Evolutionary conservation across 2,113 vertebrate species (phyloP), one percentile per base, ranked within the genome.

Genomic region (Python bivittatus): DNA sequence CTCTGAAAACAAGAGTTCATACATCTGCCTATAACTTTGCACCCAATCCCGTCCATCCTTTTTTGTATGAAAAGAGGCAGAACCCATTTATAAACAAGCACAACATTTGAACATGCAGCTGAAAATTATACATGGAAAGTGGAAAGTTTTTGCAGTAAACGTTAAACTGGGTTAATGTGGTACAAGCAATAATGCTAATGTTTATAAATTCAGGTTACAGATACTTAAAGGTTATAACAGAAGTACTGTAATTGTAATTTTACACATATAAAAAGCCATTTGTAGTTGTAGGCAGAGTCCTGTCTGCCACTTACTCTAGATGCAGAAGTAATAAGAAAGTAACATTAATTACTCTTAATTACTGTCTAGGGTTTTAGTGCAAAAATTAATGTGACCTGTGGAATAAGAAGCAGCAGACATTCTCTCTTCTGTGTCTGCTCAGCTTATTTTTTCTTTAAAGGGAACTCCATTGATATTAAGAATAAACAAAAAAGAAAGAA

Each of bases 161-260:
- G 89, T 60, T 61, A 27, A 84, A 91, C 60, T 88, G 58, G 88
- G 89, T 52, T 92, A 29, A 9, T 57, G 84, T 90, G 87, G 60
- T 88, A 86, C n/a, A 60, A 92, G 33, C 57, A 92, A 90, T 54
- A 93, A 72, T 92, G 44, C 33, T 90, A 89, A 23, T 89, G 64
- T 89, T 90, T 93, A 60, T 86, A 53, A 64, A 92, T 42, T 89
- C 54, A 29, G 17, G 83, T 92, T 93, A 92, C 53, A 93, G 88
- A 94, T 88, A 64, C 56, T 90, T 91, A 92, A 54, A 94, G 38
- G 90, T 92, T 48, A 84, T 91, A 92, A 91, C 20, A 90, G 42
- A 93, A 91, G 54, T 79, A 91, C 60, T 93, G 86, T 91, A 84
- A 84, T 33, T 56, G 42, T 17, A 85, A 83, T 53, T 68, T 93